phyloP scores from a whole-genome alignment of 1,140 invertebrate genomes.

The Sitobion miscanthi region DNA sequence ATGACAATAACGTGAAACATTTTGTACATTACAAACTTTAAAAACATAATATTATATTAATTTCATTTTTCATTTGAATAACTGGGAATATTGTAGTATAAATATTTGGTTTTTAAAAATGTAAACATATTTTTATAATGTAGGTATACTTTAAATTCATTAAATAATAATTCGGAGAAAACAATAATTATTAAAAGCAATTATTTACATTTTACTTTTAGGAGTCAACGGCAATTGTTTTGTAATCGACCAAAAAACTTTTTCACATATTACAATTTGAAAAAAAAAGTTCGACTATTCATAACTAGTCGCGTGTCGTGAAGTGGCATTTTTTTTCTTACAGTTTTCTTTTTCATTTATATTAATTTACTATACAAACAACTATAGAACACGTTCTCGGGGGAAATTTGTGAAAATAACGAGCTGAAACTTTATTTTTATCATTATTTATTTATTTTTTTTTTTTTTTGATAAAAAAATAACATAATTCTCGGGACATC shows the following conservation, averaged over 20 bases:
- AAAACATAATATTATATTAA: background rate
- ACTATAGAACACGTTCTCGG: background rate
- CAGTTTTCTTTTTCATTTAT: conserved; percentile 23
- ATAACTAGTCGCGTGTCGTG: background rate
- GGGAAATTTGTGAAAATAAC: conserved; percentile 16
- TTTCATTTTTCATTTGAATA: background rate
- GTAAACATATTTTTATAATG: background rate
- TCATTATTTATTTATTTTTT: background rate
- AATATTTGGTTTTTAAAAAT: background rate
- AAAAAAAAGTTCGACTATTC: background rate
- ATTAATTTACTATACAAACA: conserved; percentile 12
- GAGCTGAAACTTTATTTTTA: background rate
- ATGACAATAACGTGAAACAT: background rate
- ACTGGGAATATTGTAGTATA: background rate
- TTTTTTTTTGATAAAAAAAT: background rate
- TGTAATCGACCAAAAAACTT: background rate
- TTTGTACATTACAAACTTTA: no score
- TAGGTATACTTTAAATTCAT: background rate
- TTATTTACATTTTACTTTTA: background rate
- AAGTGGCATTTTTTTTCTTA: background rate
- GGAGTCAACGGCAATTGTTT: background rate
- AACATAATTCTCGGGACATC: background rate
- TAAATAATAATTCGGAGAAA: background rate
- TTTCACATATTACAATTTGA: background rate
- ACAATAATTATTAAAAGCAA: background rate